Conservation (phyloP, 2,797 vertebrate species). For the Gymnoscopelus braueri region DNA sequence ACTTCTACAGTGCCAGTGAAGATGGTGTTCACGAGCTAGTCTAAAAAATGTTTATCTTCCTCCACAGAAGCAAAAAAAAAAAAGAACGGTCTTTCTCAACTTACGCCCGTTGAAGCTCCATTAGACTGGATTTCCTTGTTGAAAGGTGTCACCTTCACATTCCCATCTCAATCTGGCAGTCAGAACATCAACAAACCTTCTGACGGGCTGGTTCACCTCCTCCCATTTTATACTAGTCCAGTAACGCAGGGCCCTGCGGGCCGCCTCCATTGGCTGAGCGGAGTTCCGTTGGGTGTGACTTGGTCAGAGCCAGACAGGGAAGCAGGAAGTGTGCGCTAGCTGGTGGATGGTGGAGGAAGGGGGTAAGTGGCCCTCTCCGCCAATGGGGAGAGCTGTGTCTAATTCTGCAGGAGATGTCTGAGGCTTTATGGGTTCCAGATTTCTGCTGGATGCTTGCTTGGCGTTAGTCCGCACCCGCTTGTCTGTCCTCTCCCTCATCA, state of each 20-base stretch:
- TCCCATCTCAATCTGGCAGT: constrained; percentile 68
- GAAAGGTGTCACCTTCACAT: constrained; percentile 61
- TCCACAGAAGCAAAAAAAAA: constrained; percentile 20
- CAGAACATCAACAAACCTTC: constrained; percentile 79
- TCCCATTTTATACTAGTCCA: constrained; percentile 69
- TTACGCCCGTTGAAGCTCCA: constrained; percentile 66
- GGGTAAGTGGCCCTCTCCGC: constrained; percentile 79
- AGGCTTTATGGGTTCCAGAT: constrained; percentile 91
- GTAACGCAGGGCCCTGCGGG: constrained; percentile 52
- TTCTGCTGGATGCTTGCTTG: constrained; percentile 64
- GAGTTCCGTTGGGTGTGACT: constrained; percentile 64
- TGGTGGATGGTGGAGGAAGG: constrained; percentile 70
- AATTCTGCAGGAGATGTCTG: constrained; percentile 81
- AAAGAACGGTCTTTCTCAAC: neutral
- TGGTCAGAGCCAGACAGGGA: constrained; percentile 48
- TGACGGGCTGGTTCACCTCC: constrained; percentile 74
- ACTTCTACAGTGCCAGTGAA: neutral
- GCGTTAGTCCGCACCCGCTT: constrained; percentile 58
- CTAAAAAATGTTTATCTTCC: constrained; percentile 38
- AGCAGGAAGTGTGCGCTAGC: constrained; percentile 72
- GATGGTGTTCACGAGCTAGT: constrained; percentile 8
- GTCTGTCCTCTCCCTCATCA: constrained; percentile 54
- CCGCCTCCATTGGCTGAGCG: constrained; percentile 64
- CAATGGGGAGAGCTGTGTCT: constrained; percentile 74
- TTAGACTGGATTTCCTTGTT: constrained; percentile 58